phyloP scores from a whole-genome alignment of 2,888 invertebrate genomes.

The Eupithecia tripunctaria region DNA sequence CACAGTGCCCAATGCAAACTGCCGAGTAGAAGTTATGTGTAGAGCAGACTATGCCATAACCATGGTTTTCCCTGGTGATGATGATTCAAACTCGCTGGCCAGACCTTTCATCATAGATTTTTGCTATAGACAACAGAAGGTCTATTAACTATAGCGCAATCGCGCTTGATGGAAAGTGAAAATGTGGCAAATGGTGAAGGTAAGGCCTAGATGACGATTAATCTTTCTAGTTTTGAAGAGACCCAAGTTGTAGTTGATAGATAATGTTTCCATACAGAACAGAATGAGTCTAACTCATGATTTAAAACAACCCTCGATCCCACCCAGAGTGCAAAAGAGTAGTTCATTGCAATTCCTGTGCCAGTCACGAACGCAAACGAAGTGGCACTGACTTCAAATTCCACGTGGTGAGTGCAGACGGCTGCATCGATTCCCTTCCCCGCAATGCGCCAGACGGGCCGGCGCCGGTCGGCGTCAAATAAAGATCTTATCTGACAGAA shows the following conservation, averaged over 20 bases:
- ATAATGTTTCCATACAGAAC: background rate
- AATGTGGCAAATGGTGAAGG: too few species aligned
- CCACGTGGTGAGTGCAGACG: slow-evolving; percentile 15
- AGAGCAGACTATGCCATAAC: background rate
- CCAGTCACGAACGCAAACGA: slow-evolving; percentile 6
- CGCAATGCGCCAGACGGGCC: slow-evolving; percentile 44
- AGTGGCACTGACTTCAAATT: background rate
- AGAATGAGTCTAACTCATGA: background rate
- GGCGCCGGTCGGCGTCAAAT: slow-evolving; percentile 41
- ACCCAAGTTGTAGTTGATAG: too few species aligned
- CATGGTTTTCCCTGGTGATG: background rate
- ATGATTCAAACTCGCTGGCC: background rate
- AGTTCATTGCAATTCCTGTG: slow-evolving; percentile 14
- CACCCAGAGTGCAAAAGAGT: background rate
- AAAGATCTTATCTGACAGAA: slow-evolving; percentile 43
- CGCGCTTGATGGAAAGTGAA: too few species aligned
- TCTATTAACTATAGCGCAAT: too few species aligned
- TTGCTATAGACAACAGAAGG: too few species aligned
- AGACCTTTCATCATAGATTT: background rate
- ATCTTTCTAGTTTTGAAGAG: too few species aligned
- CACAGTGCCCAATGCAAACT: background rate
- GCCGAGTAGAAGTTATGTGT: background rate
- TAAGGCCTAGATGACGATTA: too few species aligned
- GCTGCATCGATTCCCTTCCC: slow-evolving; percentile 43
- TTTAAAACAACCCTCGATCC: background rate